Evolutionary conservation across 2,113 vertebrate genomes (phyloP).

Genomic region (Eudyptes chrysolophus): DNA sequence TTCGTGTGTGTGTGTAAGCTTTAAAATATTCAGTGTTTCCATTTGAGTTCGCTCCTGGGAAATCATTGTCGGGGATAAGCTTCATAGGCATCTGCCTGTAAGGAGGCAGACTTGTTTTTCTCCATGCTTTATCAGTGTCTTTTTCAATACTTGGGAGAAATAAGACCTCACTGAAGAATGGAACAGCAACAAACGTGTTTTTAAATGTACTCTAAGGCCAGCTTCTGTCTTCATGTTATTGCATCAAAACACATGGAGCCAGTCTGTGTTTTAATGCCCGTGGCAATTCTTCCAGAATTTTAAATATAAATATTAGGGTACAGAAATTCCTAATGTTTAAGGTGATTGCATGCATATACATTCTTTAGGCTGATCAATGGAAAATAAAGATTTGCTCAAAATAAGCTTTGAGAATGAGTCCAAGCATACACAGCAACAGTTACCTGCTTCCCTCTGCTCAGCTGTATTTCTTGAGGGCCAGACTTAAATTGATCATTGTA

Average conservation of each 20-base stretch:
- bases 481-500: neutral
- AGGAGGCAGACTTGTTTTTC: neutral
- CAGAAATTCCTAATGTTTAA: neutral
- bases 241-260: neutral
- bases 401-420: neutral
- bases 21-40: neutral
- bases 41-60: neutral
- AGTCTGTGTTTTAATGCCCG: neutral
- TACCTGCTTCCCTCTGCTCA: neutral
- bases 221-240: neutral
- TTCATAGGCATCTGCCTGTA: neutral
- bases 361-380: neutral
- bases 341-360: no score
- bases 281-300: neutral
- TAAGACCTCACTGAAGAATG: neutral
- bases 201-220: neutral
- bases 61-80: neutral
- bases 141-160: neutral
- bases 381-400: neutral
- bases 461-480: neutral
- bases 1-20: fast-evolving
- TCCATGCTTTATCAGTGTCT: neutral
- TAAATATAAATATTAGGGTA: neutral
- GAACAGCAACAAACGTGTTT: neutral
- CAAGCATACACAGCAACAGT: neutral